phyloP scores from a whole-genome alignment of 2,888 invertebrate species.

The Tridacna crocea region DNA sequence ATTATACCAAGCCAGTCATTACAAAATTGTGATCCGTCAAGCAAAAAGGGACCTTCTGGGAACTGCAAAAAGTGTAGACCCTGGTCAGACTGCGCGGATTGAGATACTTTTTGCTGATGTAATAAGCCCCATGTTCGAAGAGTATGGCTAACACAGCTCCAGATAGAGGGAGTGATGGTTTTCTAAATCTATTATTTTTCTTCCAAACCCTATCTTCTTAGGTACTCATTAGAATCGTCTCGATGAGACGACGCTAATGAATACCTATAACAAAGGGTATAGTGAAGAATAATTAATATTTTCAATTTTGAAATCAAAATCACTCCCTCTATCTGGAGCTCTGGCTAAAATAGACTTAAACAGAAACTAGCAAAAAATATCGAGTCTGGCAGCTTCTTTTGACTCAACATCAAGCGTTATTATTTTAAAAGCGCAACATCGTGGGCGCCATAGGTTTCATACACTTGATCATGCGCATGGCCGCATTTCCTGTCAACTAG shows the following conservation, averaged over 20 bases:
- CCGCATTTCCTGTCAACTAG: constrained; percentile 35
- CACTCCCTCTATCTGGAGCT: background rate
- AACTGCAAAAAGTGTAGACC: too few relatives aligned
- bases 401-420: background rate
- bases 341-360: background rate
- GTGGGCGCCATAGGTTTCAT: constrained; percentile 12
- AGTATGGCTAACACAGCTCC: background rate
- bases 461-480: constrained; percentile 44
- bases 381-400: background rate
- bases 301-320: background rate
- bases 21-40: too few relatives aligned
- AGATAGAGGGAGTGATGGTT: background rate
- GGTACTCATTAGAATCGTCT: background rate
- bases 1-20: too few relatives aligned
- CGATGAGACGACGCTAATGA: background rate
- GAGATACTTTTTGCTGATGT: too few relatives aligned
- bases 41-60: too few relatives aligned
- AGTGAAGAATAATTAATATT: background rate
- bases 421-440: constrained; percentile 9
- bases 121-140: too few relatives aligned
- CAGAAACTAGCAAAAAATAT: too few relatives aligned
- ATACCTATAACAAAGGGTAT: background rate
- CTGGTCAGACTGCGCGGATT: too few relatives aligned
- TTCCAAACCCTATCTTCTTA: background rate
- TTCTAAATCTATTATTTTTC: background rate